A percentile compares a stretch with the other conserved stretches of the same genome.
Conservation (phyloP, 2,113 vertebrate species). For the Heliornis fulica region DNA sequence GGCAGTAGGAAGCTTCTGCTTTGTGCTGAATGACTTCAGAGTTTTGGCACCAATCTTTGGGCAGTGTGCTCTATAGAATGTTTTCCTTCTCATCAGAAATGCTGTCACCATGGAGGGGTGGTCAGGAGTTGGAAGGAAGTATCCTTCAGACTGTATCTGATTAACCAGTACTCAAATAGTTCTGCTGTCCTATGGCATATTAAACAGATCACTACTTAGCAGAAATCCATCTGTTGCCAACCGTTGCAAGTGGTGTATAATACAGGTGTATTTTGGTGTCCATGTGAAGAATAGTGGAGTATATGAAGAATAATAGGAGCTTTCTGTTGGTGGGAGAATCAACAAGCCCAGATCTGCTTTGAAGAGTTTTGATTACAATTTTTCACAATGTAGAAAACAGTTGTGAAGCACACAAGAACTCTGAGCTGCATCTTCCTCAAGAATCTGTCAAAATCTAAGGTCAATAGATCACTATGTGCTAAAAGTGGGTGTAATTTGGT, state of each 20-base stretch:
- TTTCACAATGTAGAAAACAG: not conserved
- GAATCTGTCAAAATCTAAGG: not conserved
- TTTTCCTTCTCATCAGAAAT: not conserved
- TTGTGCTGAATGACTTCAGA: not conserved
- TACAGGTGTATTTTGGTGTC: not conserved
- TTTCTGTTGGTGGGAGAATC: not conserved
- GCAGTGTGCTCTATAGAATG: not conserved
- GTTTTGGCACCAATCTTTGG: not conserved
- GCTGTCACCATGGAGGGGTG: not conserved
- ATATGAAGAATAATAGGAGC: not conserved
- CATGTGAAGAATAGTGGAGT: not conserved
- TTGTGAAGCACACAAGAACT: not conserved
- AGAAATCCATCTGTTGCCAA: not conserved
- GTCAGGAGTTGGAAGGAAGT: not conserved
- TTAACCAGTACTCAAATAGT: not conserved
- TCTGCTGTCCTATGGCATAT: not conserved
- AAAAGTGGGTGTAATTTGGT: not conserved
- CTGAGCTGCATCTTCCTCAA: not conserved
- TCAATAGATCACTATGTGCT: not conserved
- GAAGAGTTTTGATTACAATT: not conserved
- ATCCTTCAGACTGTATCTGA: not conserved
- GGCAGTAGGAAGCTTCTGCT: not conserved
- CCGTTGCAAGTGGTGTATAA: not conserved
- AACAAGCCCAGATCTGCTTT: not conserved
- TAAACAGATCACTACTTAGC: not conserved